Evolutionary conservation across 2,888 invertebrate species (phyloP).

Genomic region (Hanleya hanleyi): DNA sequence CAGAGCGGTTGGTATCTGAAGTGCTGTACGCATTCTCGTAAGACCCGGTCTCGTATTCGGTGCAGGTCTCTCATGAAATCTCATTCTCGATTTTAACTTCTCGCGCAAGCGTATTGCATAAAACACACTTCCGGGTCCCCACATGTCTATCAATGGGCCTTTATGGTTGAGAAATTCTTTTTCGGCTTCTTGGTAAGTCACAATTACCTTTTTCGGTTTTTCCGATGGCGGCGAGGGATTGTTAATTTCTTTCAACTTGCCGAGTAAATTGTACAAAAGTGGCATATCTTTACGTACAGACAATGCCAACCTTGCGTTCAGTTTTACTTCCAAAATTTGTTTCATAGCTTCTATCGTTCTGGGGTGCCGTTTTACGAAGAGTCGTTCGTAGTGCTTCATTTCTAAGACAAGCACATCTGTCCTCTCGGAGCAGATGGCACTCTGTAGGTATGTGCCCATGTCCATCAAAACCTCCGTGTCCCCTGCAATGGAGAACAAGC

Average conservation of each 20-base stretch:
- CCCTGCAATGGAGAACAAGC: no score
- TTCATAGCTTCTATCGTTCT: constrained; percentile 69
- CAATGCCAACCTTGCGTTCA: constrained; percentile 52
- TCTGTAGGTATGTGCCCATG: constrained; percentile 67
- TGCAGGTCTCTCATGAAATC: background rate
- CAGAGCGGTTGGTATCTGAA: background rate
- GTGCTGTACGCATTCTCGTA: background rate
- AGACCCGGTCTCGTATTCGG: background rate
- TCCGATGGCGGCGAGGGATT: constrained; percentile 33
- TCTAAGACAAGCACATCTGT: constrained; percentile 71
- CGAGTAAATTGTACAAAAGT: constrained; percentile 48
- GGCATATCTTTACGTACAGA: constrained; percentile 54
- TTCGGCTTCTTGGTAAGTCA: constrained; percentile 50
- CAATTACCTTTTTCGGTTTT: constrained; percentile 36
- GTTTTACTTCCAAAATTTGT: constrained; percentile 57
- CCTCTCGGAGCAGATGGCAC: constrained; percentile 65
- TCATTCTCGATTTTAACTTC: background rate
- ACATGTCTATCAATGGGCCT: constrained; percentile 65
- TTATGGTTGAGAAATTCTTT: constrained; percentile 59
- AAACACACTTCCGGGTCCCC: constrained; percentile 71
- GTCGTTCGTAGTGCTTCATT: constrained; percentile 70
- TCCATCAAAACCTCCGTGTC: constrained; percentile 67
- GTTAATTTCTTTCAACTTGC: constrained; percentile 41
- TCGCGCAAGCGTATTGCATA: constrained; percentile 59
- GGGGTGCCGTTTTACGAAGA: constrained; percentile 67